Base-by-base conservation (phyloP, 1,140 invertebrate genomes). In the Diabrotica undecimpunctata region DNA sequence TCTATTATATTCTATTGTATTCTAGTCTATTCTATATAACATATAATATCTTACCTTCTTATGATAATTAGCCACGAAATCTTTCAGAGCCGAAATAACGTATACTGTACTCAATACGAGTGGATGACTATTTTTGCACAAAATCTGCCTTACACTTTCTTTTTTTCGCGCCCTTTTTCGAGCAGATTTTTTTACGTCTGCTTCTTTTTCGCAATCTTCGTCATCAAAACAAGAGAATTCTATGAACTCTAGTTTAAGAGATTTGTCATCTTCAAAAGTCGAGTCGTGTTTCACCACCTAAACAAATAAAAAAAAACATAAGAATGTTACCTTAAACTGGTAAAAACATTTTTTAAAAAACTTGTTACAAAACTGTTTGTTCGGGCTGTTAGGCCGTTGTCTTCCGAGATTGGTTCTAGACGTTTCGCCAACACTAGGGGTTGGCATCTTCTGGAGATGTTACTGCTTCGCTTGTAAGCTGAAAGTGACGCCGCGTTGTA, bases 21-120 rank as follows among this genome's bases (percentile, higher is more conserved):
- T 25, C 25, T 25, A 25, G 1, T 25, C 25, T 25, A 25, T 25
- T 25, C 25, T 25, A 1, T 25, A 25, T 25, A 25, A 25, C 4
- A 2, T 25, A 25, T 2, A 25, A 25, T 25, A 25, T 25, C 25
- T 25, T 25, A 25, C 25, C 35, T 69, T 67, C 6, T 71, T 61
- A 57, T 77, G 74, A 73, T 77, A 79, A 57, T 79, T 79, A 11
- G 72, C 72, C 5, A 82, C 72, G 58, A 85, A 85, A 64, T 84
- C 80, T 67, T 77, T 81, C 57, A 82, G 76, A 55, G 79, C 82
- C 70, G 62, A 80, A 36, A 85, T 75, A 5, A 87, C 83, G 51
- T 82, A 78, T 0, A 79, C 77, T 0, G 84, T 78, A 71, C 86
- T 81, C 68, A 87, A 85, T 50, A 82, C 75, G 36, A 87, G 72